phyloP scores from a whole-genome alignment of 2,888 invertebrate species.

The Athalia rosae region DNA sequence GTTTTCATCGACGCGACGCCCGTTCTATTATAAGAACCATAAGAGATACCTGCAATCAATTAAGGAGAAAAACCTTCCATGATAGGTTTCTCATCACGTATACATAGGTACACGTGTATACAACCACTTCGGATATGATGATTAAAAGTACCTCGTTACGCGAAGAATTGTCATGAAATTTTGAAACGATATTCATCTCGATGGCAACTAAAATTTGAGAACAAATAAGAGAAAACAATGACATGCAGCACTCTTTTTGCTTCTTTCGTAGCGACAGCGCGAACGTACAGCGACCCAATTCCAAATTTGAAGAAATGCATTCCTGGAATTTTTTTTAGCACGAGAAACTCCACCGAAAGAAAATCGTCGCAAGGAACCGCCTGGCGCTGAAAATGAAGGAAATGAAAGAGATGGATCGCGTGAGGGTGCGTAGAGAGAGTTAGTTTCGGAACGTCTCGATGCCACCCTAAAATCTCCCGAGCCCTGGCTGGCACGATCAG shows the following conservation, averaged over 20 bases:
- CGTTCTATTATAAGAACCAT: slow-evolving; percentile 3
- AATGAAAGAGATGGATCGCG: slow-evolving; percentile 15
- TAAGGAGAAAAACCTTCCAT: slow-evolving; percentile 19
- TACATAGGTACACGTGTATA: too few species aligned
- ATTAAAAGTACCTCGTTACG: too few species aligned
- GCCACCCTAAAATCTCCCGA: slow-evolving; percentile 10
- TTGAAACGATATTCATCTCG: too few species aligned
- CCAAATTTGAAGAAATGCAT: too few species aligned
- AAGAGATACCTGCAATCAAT: slow-evolving; percentile 10
- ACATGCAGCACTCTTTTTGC: too few species aligned
- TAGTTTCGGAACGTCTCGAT: slow-evolving; percentile 35
- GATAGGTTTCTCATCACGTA: slow-evolving; percentile 3
- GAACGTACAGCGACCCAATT: too few species aligned
- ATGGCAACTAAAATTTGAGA: too few species aligned
- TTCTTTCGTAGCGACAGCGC: too few species aligned
- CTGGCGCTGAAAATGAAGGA: slow-evolving; percentile 22
- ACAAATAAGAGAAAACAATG: too few species aligned
- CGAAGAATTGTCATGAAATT: too few species aligned
- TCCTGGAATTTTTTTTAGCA: slow-evolving; percentile 12
- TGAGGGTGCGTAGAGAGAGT: slow-evolving; percentile 20
- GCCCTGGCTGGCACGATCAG: slow-evolving; percentile 35
- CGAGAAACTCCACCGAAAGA: background rate
- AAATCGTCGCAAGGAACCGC: slow-evolving; percentile 1
- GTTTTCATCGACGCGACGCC: slow-evolving; percentile 4
- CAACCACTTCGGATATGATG: too few species aligned